These are phyloP conservation scores for Heteropelma amictum DNA, from an alignment of 2,888 invertebrate species.

Conservation along the genomic window DNA sequence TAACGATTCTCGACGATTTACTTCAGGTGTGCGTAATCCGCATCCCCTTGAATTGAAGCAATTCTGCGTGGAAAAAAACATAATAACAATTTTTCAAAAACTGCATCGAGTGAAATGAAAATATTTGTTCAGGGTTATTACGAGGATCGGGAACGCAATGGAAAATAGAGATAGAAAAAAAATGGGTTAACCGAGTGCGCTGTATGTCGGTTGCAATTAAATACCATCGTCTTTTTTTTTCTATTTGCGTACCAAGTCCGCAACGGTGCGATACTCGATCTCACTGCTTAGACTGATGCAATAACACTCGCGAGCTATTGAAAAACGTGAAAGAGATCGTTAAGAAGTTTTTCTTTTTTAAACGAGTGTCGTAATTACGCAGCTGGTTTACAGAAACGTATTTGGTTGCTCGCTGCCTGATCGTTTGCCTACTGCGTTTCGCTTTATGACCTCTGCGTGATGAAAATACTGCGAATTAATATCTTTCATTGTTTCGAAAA, in stretches of 20 bases:
- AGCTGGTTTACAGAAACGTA: conserved; percentile 40
- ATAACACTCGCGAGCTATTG: conserved; percentile 41
- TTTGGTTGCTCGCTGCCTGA: conserved; percentile 13
- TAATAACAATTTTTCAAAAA: not conserved
- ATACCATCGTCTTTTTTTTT: conserved; percentile 17
- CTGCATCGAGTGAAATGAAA: not conserved
- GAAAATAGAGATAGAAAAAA: conserved; percentile 15
- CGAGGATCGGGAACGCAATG: conserved; percentile 18
- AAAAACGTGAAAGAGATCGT: conserved; percentile 36
- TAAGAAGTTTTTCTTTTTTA: conserved; percentile 26
- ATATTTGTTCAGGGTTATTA: conserved; percentile 7
- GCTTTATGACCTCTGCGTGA: not conserved
- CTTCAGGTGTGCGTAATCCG: conserved; percentile 73
- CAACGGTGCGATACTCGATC: conserved; percentile 40
- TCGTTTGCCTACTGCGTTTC: not conserved
- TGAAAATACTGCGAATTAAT: conserved; percentile 4
- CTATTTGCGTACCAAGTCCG: conserved; percentile 8
- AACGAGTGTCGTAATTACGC: conserved; percentile 54
- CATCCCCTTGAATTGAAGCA: conserved; percentile 70
- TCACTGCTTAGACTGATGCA: conserved; percentile 39
- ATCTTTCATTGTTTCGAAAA: too few species aligned
- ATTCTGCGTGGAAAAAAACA: conserved; percentile 59
- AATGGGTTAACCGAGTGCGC: conserved; percentile 54
- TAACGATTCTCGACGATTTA: conserved; percentile 72
- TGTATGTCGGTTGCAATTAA: conserved; percentile 50